These are phyloP conservation scores for Thalpophila matura DNA, from an alignment of 2,888 invertebrate species.

Conservation along the genomic window DNA sequence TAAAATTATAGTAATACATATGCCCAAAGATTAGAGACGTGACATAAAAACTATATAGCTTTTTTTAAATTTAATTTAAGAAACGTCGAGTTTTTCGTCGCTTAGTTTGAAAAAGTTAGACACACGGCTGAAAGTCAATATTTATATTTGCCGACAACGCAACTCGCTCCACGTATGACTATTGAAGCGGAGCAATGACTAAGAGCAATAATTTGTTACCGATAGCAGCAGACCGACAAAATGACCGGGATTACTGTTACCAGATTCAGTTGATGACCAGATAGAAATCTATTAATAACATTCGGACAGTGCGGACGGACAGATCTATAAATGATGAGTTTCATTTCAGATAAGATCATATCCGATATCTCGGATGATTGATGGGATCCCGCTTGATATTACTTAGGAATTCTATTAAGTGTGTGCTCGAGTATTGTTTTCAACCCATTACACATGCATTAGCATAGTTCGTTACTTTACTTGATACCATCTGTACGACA, in stretches of 20 bases:
- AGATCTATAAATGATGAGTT: slow-evolving; percentile 91
- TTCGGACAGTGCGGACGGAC: slow-evolving; percentile 86
- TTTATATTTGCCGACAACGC: slow-evolving; percentile 52
- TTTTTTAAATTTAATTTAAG: slow-evolving; percentile 37
- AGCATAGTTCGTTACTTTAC: slow-evolving; percentile 78
- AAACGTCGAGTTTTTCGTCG: background rate
- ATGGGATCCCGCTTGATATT: slow-evolving; percentile 81
- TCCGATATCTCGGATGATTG: slow-evolving; percentile 86
- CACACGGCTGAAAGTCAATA: slow-evolving; percentile 40
- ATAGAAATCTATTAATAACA: slow-evolving; percentile 90
- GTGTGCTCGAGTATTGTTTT: slow-evolving; percentile 83
- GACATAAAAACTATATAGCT: slow-evolving; percentile 22
- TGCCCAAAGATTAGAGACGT: slow-evolving; percentile 27
- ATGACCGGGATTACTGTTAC: slow-evolving; percentile 86
- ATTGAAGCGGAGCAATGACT: slow-evolving; percentile 48
- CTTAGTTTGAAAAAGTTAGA: slow-evolving; percentile 20
- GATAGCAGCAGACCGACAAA: slow-evolving; percentile 81
- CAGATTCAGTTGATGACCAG: slow-evolving; percentile 88
- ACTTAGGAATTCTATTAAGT: slow-evolving; percentile 88
- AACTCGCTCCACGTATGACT: slow-evolving; percentile 58
- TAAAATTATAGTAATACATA: slow-evolving; percentile 41
- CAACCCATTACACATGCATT: slow-evolving; percentile 85
- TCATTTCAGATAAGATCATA: slow-evolving; percentile 90
- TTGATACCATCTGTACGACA: slow-evolving; percentile 60
- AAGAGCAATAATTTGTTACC: slow-evolving; percentile 86